phyloP scores from a whole-genome alignment of 2,113 vertebrate species.

The Noturus placidus region DNA sequence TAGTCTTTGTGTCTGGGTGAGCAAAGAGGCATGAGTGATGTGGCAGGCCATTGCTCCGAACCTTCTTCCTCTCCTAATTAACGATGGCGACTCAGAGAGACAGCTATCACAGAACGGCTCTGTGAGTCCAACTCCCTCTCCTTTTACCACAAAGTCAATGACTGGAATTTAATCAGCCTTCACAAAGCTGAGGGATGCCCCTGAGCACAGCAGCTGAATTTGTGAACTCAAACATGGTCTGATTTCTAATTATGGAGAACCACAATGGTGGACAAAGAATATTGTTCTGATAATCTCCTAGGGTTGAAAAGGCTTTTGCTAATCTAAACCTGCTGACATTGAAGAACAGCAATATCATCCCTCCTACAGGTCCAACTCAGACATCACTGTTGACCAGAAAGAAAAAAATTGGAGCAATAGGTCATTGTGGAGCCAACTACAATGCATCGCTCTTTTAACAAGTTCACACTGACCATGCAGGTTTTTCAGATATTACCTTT shows the following conservation, averaged over 20 bases:
- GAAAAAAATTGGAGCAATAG: background rate
- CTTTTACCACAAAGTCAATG: constrained; percentile 56
- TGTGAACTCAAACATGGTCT: constrained; percentile 60
- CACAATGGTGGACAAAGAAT: constrained; percentile 59
- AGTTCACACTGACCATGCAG: background rate
- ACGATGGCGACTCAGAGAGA: constrained; percentile 58
- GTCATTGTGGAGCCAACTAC: background rate
- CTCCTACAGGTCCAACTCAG: constrained; percentile 4
- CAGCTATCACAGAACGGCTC: constrained; percentile 43
- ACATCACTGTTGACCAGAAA: background rate
- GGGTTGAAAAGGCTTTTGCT: background rate
- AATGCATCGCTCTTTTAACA: background rate
- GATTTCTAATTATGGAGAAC: constrained; percentile 67
- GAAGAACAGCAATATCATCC: background rate
- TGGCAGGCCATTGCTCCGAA: constrained; percentile 23
- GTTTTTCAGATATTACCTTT: too few relatives aligned
- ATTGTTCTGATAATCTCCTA: constrained; percentile 62
- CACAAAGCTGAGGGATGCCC: constrained; percentile 62
- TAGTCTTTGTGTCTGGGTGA: constrained; percentile 13
- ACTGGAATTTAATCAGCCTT: constrained; percentile 70
- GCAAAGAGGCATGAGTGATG: constrained; percentile 13
- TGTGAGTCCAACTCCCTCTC: constrained; percentile 39
- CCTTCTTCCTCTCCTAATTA: constrained; percentile 59
- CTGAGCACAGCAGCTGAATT: constrained; percentile 56
- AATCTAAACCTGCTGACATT: constrained; percentile 34